phyloP scores from a whole-genome alignment of 2,113 vertebrate species.

The Grus americana region DNA sequence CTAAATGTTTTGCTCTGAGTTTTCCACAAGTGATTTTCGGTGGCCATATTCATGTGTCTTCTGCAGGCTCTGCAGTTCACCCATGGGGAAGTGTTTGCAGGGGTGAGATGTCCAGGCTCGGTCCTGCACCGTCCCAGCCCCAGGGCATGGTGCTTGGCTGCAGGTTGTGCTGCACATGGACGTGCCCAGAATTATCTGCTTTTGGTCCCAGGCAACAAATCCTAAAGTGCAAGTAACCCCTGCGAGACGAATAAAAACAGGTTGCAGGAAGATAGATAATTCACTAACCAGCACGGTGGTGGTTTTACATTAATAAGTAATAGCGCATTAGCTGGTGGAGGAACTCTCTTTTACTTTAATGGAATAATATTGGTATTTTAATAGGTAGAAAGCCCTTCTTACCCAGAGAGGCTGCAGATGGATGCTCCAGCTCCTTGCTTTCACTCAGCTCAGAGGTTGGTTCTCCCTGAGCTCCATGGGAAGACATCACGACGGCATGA shows the following conservation, averaged over 20 bases:
- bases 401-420: not conserved
- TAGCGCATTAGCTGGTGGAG: not conserved
- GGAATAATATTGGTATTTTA: not conserved
- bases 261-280: not conserved
- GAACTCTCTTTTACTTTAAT: not conserved
- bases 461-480: not conserved
- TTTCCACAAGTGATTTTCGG: not conserved
- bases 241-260: not conserved
- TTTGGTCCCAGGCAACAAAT: not conserved
- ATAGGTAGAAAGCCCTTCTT: not conserved
- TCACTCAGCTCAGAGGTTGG: rapidly evolving
- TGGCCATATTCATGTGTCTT: not conserved
- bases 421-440: not conserved
- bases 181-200: not conserved
- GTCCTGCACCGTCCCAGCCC: not conserved
- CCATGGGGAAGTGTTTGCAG: not conserved
- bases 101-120: rapidly evolving
- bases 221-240: not conserved
- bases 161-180: not conserved
- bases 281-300: not conserved
- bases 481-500: not conserved
- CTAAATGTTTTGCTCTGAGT: not conserved
- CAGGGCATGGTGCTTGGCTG: rapidly evolving
- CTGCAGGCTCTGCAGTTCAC: not conserved
- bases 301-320: slow-evolving; percentile 44